phyloP scores from a whole-genome alignment of 53 echinoderm and acorn worm genomes.

The Paracentrotus lividus region DNA sequence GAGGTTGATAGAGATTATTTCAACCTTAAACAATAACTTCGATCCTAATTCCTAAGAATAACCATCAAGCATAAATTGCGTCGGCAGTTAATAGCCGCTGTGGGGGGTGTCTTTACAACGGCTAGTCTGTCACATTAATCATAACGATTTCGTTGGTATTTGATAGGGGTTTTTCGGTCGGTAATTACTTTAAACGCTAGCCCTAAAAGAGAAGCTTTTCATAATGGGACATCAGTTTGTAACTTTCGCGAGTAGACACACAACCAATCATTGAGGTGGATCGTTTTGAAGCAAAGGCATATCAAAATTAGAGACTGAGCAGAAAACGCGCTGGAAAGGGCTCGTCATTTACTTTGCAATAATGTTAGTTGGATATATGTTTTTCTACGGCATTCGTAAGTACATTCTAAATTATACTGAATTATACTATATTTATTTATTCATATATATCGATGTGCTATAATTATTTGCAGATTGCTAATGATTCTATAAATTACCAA shows the following conservation, averaged over 20 bases:
- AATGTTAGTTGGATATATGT: conserved; percentile 18
- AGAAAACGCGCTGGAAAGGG: neutral
- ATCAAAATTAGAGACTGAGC: neutral
- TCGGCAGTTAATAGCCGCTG: neutral
- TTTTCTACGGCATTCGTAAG: conserved; percentile 33
- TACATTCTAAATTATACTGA: neutral
- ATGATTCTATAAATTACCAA: too few species aligned
- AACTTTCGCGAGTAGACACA: neutral
- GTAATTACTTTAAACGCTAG: neutral
- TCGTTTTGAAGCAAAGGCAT: neutral
- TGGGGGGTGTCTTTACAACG: neutral
- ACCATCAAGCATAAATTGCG: neutral
- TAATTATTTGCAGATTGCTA: too few species aligned
- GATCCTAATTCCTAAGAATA: neutral
- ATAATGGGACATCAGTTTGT: neutral
- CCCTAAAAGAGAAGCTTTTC: neutral
- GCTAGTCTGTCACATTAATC: neutral
- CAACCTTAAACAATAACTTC: neutral
- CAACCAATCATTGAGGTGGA: neutral
- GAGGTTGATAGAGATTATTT: neutral
- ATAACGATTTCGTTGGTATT: conserved; percentile 19
- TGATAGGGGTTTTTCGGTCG: neutral
- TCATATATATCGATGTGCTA: too few species aligned
- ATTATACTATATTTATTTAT: neutral
- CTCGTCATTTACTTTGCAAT: neutral